phyloP scores from a whole-genome alignment of 2,797 vertebrate genomes.

The Spheniscus humboldti region DNA sequence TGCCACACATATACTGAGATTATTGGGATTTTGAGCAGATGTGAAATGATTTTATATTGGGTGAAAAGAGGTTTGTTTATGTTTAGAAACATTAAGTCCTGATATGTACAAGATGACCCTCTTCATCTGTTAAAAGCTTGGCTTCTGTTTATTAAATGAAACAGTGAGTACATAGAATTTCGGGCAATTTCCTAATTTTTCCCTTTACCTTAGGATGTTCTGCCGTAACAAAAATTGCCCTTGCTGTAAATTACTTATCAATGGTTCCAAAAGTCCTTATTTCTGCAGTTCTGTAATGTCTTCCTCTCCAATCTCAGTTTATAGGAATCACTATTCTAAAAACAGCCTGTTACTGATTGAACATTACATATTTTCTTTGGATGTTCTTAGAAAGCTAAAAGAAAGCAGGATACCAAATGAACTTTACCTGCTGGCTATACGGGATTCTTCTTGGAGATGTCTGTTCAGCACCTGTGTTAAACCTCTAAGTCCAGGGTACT shows the following conservation, averaged over 20 bases:
- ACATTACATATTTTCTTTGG: neutral
- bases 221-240: neutral
- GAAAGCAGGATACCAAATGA: neutral
- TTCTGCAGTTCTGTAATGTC: neutral
- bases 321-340: neutral
- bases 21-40: neutral
- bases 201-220: neutral
- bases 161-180: neutral
- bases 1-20: neutral
- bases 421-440: neutral
- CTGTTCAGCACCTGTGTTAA: neutral
- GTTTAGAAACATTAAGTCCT: neutral
- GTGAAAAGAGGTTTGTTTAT: neutral
- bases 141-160: neutral
- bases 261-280: neutral
- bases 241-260: neutral
- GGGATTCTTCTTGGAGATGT: neutral
- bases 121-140: neutral
- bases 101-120: neutral
- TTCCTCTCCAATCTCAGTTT: neutral
- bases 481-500: neutral
- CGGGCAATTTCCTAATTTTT: neutral
- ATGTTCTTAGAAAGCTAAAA: neutral
- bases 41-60: neutral
- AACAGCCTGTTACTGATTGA: neutral